Percentiles rank a stretch among this genome's conserved stretches.
These are phyloP conservation scores for Psittacus erithacus DNA, from an alignment of 2,113 vertebrate species.

Conservation along the genomic window DNA sequence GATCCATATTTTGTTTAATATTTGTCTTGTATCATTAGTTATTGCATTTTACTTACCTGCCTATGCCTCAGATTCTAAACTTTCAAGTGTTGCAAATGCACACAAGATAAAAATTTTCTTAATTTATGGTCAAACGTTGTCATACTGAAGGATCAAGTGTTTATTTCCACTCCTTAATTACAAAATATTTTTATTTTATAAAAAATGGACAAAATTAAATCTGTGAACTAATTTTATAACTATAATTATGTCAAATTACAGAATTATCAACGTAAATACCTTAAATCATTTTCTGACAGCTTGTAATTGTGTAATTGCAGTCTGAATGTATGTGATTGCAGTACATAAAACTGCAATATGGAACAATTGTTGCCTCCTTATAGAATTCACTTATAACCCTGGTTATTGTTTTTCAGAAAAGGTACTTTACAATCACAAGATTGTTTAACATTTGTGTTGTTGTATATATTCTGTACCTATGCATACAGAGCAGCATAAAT, in stretches of 20 bases:
- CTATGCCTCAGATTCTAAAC: neutral
- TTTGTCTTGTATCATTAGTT: neutral
- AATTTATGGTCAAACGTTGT: neutral
- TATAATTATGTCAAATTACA: conserved; percentile 46
- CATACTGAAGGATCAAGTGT: neutral
- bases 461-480: neutral
- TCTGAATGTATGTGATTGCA: conserved; percentile 29
- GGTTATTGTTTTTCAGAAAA: neutral
- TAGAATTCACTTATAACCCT: neutral
- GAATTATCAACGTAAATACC: conserved; percentile 50
- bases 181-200: neutral
- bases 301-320: conserved; percentile 46
- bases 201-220: conserved; percentile 21
- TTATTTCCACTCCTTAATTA: neutral
- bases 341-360: neutral
- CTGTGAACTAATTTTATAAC: conserved; percentile 11
- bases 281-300: conserved; percentile 38
- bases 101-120: neutral
- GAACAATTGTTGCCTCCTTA: neutral
- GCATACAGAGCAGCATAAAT: neutral
- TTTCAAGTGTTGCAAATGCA: neutral
- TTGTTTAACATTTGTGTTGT: neutral
- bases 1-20: neutral
- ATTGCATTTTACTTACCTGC: neutral
- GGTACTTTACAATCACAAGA: neutral